Evolutionary conservation across 2,888 invertebrate genomes (phyloP).

Genomic region (Brenthis ino): DNA sequence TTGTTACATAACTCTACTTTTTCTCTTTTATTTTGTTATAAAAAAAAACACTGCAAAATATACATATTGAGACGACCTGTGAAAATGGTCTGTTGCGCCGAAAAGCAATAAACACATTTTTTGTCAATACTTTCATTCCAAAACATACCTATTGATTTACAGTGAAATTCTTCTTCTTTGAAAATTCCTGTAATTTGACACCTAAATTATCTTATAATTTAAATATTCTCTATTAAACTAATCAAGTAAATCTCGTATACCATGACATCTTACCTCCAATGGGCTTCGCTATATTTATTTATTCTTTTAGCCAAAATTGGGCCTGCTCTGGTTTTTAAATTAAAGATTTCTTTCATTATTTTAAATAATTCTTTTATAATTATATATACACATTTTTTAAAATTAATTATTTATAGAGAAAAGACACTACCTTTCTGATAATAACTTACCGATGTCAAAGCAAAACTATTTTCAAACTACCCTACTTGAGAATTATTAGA

Average conservation of each 20-base stretch:
- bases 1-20: too few species aligned
- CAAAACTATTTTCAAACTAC: slow-evolving; percentile 6
- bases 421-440: not conserved
- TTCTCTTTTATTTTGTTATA: too few species aligned
- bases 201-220: not conserved
- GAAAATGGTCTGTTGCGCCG: not conserved
- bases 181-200: slow-evolving; percentile 2
- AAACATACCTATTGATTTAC: slow-evolving; percentile 10
- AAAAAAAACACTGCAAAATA: not conserved
- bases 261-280: slow-evolving; percentile 44
- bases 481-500: not conserved
- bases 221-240: not conserved
- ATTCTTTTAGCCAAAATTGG: slow-evolving; percentile 28
- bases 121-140: not conserved
- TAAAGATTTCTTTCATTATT: slow-evolving; percentile 29
- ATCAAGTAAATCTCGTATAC: slow-evolving; percentile 36
- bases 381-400: not conserved
- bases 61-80: not conserved
- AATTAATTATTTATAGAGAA: not conserved
- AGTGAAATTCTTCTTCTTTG: not conserved
- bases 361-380: not conserved
- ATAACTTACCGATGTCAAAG: slow-evolving; percentile 4
- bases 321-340: slow-evolving; percentile 10
- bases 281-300: slow-evolving; percentile 32
- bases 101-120: slow-evolving; percentile 14